Conservation (phyloP, 2,888 invertebrate species). For the Mantis religiosa region DNA sequence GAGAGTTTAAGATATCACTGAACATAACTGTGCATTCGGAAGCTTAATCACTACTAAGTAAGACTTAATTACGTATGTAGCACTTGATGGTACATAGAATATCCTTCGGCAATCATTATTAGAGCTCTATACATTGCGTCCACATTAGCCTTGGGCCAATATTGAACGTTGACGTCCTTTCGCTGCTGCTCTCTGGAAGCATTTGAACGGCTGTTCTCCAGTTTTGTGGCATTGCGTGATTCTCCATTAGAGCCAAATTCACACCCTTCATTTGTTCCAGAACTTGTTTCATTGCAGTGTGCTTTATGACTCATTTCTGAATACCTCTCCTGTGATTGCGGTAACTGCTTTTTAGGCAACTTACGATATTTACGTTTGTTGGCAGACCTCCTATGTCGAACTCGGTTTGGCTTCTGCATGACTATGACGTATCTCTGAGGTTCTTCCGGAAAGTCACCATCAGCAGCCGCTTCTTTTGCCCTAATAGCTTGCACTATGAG, state of each 20-base stretch:
- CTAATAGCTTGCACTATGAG: conserved; percentile 72
- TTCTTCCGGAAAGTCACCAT: neutral
- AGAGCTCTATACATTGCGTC: conserved; percentile 30
- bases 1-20: no score
- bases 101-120: conserved; percentile 32
- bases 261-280: neutral
- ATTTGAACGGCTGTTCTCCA: neutral
- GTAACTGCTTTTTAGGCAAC: neutral
- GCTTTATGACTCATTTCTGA: neutral
- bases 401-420: neutral
- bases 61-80: neutral
- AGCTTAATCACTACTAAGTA: neutral
- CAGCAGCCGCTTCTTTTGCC: conserved; percentile 46
- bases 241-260: neutral
- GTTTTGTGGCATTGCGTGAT: no score
- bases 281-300: neutral
- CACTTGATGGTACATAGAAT: conserved; percentile 28
- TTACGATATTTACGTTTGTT: neutral
- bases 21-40: no score
- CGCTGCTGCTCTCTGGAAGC: neutral
- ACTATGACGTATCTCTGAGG: neutral
- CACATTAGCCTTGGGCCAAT: neutral
- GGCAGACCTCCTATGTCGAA: neutral
- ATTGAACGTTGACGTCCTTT: neutral
- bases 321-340: no score